phyloP scores from a whole-genome alignment of 2,113 vertebrate species.

The Osmerus mordax region DNA sequence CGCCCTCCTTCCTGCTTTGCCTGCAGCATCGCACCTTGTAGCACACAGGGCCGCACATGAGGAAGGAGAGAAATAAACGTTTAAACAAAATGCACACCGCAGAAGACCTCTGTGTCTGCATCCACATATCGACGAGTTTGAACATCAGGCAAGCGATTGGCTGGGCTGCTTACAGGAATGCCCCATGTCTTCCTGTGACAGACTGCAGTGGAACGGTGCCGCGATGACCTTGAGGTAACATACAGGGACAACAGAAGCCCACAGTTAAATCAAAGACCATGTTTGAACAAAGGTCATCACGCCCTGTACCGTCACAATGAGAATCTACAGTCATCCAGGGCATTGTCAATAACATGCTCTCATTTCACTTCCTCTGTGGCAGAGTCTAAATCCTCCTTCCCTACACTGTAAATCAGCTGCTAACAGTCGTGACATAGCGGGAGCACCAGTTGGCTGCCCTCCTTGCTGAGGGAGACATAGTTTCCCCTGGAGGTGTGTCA shows the following conservation, averaged over 20 bases:
- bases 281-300: background rate
- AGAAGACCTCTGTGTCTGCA: constrained; percentile 29
- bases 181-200: too few relatives aligned
- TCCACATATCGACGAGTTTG: constrained; percentile 19
- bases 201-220: too few relatives aligned
- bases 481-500: constrained; percentile 35
- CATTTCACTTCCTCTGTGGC: constrained; percentile 6
- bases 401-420: constrained; percentile 15
- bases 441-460: constrained; percentile 14
- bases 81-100: constrained; percentile 46
- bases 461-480: constrained; percentile 5
- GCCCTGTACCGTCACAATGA: background rate
- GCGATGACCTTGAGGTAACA: too few relatives aligned
- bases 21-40: constrained; percentile 34
- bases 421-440: constrained; percentile 8
- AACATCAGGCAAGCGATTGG: too few relatives aligned
- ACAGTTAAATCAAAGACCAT: too few relatives aligned
- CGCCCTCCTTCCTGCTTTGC: constrained; percentile 27
- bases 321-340: background rate
- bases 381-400: constrained; percentile 11
- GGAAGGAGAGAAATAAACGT: constrained; percentile 33
- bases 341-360: constrained; percentile 1
- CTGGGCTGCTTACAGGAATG: too few relatives aligned
- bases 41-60: constrained; percentile 17
- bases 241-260: too few relatives aligned